Evolutionary conservation across 2,888 invertebrate species (phyloP).

Genomic region (Archaeoteleia sp.): DNA sequence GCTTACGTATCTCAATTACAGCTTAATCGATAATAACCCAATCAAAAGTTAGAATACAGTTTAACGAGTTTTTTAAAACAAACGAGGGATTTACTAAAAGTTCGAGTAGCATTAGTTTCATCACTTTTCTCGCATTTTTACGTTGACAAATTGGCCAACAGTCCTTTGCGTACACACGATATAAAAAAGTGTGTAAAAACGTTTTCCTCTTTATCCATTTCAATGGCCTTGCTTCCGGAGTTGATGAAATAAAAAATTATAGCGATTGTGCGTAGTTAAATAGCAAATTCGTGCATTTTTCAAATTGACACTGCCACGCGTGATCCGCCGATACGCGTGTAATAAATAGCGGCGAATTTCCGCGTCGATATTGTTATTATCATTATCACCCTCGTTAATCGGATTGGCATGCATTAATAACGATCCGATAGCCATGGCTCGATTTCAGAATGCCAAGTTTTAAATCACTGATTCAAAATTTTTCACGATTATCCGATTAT

Average conservation of each 20-base stretch:
- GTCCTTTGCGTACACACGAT: conserved; percentile 5
- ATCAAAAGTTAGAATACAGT: conserved; percentile 52
- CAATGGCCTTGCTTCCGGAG: too few relatives aligned
- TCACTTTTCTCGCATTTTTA: conserved; percentile 32
- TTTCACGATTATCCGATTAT: conserved; percentile 43
- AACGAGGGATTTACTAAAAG: conserved; percentile 38
- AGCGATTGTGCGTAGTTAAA: too few relatives aligned
- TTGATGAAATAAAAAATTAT: background rate
- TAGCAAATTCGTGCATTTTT: conserved; percentile 39
- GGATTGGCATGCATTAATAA: conserved; percentile 55
- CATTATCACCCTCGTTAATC: conserved; percentile 56
- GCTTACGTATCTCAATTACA: conserved; percentile 34
- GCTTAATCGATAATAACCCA: conserved; percentile 41
- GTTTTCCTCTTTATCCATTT: too few relatives aligned
- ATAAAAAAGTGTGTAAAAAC: too few relatives aligned
- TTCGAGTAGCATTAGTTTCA: conserved; percentile 48
- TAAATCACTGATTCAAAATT: conserved; percentile 40
- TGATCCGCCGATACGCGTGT: conserved; percentile 32
- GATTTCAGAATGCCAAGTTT: conserved; percentile 42
- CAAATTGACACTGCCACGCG: conserved; percentile 30
- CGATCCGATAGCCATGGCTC: conserved; percentile 41
- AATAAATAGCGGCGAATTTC: conserved; percentile 51
- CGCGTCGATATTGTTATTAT: conserved; percentile 51
- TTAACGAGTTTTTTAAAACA: conserved; percentile 47
- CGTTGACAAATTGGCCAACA: conserved; percentile 22